These are phyloP conservation scores for Chloroclystis v-ata DNA, from an alignment of 2,888 invertebrate species.

Conservation along the genomic window DNA sequence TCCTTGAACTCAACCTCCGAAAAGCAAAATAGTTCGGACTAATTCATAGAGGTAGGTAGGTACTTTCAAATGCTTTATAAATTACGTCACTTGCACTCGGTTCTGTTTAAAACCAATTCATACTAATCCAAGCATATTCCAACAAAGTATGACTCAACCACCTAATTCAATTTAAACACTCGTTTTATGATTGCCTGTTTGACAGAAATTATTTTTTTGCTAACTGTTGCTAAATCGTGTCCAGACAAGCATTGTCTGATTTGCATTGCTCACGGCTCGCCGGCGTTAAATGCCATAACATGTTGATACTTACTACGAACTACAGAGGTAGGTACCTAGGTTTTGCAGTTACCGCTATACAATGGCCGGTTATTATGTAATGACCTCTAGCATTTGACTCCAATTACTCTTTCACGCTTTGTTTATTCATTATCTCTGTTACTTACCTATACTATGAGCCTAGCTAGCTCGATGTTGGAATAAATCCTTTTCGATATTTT, in stretches of 20 bases:
- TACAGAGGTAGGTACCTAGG: neutral
- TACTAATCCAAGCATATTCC: too few relatives aligned
- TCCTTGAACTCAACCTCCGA: too few relatives aligned
- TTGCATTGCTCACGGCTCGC: slow-evolving; percentile 22
- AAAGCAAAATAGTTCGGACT: too few relatives aligned
- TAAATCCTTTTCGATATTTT: too few relatives aligned
- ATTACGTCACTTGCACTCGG: too few relatives aligned
- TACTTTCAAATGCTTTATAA: too few relatives aligned
- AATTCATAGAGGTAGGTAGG: too few relatives aligned
- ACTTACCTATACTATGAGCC: neutral
- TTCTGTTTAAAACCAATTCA: too few relatives aligned
- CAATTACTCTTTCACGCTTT: slow-evolving; percentile 8
- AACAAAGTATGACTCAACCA: too few relatives aligned
- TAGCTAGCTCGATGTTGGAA: too few relatives aligned
- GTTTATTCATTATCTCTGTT: neutral
- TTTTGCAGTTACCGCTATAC: slow-evolving; percentile 5
- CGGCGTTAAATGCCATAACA: slow-evolving; percentile 23
- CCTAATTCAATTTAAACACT: too few relatives aligned
- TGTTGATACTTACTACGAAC: neutral
- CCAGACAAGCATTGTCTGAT: slow-evolving; percentile 7
- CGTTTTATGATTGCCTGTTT: neutral
- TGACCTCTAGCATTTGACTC: slow-evolving; percentile 22
- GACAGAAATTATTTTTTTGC: too few relatives aligned
- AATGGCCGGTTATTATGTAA: slow-evolving; percentile 24
- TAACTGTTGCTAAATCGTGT: slow-evolving; percentile 3